Conservation (phyloP, 2,797 vertebrate genomes). For the Propithecus deckenii region DNA sequence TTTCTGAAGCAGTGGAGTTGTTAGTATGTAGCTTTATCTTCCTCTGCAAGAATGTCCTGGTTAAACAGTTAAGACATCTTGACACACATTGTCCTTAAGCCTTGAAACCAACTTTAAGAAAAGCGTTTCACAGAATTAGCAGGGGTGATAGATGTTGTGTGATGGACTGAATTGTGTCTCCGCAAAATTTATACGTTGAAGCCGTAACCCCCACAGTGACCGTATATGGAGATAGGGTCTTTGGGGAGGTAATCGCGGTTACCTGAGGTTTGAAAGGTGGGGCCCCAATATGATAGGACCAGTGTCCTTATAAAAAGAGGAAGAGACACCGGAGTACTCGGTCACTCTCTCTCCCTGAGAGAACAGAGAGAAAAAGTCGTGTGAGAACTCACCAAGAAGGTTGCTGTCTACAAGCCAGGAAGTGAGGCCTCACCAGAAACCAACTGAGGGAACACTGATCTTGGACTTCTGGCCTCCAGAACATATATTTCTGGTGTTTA, state of each 20-base stretch:
- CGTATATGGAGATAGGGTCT: not conserved
- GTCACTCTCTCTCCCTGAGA: accelerated
- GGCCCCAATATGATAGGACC: not conserved
- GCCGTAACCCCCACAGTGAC: accelerated
- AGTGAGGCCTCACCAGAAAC: not conserved
- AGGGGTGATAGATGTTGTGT: not conserved
- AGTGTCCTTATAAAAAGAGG: not conserved
- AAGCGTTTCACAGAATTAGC: not conserved
- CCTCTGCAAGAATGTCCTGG: not conserved
- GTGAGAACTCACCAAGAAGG: not conserved
- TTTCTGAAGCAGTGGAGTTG: not conserved
- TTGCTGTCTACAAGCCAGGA: not conserved
- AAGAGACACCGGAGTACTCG: not conserved
- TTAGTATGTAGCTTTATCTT: not conserved
- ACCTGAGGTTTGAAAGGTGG: not conserved
- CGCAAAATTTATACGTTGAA: not conserved
- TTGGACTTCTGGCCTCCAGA: not conserved
- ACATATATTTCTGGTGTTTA: not conserved
- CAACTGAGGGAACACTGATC: not conserved
- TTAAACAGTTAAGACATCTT: not conserved
- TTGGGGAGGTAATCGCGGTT: not conserved
- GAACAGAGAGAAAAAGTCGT: not conserved
- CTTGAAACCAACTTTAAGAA: not conserved
- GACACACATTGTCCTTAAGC: not conserved
- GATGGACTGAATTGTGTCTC: not conserved